Base-by-base conservation (phyloP, 1,140 invertebrate genomes). In the Asobara japonica region DNA sequence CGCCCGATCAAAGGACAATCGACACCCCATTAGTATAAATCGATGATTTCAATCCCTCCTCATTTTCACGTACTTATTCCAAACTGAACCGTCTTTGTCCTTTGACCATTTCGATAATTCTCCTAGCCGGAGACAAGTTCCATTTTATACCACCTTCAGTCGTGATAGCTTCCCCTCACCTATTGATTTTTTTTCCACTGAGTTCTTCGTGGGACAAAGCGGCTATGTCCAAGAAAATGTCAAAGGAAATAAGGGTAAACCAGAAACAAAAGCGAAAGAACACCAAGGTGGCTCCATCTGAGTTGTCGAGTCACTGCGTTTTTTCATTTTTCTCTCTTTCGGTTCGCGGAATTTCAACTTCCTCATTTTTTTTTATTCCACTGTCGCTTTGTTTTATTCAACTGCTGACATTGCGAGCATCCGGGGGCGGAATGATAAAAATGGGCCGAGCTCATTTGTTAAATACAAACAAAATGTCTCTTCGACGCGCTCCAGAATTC, bases 231-330 rank as follows among this genome's bases (percentile, higher is more conserved):
- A 56, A 56, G 51, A 56, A 56, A 56, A 56, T 56, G 51, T 56
- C 51, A 56, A 56, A 56, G 51, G 51, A 56, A 56, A 56, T 56
- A 56, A 56, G 18, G 51, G 51, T 56, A 56, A 56, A 56, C 51
- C 18, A 56, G 51, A 27, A 56, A 56, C 51, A 56, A 56, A 45
- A 22, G 51, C 22, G 18, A 56, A 56, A 56, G 51, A 56, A 18
- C 22, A 25, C 51, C 18, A 18, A 56, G 51, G 51, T 56, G 51
- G 51, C 51, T 56, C 51, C 51, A 56, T 56, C 51, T 56, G 51
- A 56, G 51, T 27, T 22, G 51, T 56, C 51, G 51, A 56, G 51
- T 18, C 51, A 56, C 51, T 56, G 51, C 13, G 1, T 56, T 56
- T 56, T 56, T 22, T 56, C 51, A 56, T 56, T 56, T 56, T 13